phyloP scores from a whole-genome alignment of 2,113 vertebrate genomes.

The Narcine bancroftii region DNA sequence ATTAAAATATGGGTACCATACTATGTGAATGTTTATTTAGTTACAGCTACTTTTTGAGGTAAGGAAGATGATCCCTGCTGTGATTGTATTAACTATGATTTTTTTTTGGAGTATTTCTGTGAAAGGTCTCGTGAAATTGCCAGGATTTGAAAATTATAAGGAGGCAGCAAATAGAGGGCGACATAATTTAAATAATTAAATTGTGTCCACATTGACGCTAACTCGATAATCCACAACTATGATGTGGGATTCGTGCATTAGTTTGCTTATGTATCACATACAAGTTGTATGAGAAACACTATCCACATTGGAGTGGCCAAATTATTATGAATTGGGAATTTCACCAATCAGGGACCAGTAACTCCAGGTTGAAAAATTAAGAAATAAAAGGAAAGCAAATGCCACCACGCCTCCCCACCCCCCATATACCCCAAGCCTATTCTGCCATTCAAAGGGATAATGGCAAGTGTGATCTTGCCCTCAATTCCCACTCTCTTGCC shows the following conservation, averaged over 20 bases:
- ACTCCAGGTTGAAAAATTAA: too few species aligned
- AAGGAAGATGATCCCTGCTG: slow-evolving; percentile 8
- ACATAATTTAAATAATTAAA: slow-evolving; percentile 8
- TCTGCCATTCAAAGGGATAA: too few species aligned
- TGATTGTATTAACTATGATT: background rate
- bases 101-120: background rate
- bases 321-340: background rate
- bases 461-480: too few species aligned
- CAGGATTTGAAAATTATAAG: slow-evolving; percentile 26
- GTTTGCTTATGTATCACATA: background rate
- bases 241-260: background rate
- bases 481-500: too few species aligned
- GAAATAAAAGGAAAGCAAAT: too few species aligned
- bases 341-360: background rate
- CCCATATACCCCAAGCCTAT: too few species aligned
- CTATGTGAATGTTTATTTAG: background rate
- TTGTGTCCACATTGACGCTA: background rate
- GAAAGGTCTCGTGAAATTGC: slow-evolving; percentile 5
- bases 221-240: background rate
- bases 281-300: background rate
- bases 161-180: background rate
- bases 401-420: too few species aligned
- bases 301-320: background rate
- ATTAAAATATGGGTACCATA: background rate
- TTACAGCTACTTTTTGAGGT: slow-evolving; percentile 22